phyloP scores from a whole-genome alignment of 2,797 vertebrate species.

The Tragopan temminckii region DNA sequence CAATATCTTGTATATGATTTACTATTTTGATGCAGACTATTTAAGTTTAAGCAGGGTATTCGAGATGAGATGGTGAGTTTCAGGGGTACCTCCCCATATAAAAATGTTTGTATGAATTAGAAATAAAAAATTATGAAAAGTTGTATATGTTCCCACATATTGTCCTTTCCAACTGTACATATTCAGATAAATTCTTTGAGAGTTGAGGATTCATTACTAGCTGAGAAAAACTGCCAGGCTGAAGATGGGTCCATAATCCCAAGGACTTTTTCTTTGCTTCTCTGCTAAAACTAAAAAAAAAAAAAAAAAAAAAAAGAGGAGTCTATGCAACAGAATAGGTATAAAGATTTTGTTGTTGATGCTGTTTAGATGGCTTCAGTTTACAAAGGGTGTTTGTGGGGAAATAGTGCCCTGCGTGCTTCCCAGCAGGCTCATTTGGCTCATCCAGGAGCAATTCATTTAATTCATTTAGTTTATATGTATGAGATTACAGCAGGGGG shows the following conservation, averaged over 20 bases:
- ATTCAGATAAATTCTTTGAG: slow-evolving; percentile 42
- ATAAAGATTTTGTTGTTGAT: slow-evolving; percentile 14
- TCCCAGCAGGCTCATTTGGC: slow-evolving; percentile 17
- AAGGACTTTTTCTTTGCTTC: neutral
- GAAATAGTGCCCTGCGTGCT: neutral
- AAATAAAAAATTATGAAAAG: slow-evolving; percentile 31
- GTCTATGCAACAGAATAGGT: neutral
- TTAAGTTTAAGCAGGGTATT: neutral
- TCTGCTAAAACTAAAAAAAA: neutral
- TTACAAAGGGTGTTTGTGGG: slow-evolving; percentile 40
- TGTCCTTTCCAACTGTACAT: slow-evolving; percentile 9
- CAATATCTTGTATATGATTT: neutral
- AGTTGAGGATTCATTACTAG: slow-evolving; percentile 18
- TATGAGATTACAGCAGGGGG: slow-evolving; percentile 48
- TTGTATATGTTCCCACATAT: neutral
- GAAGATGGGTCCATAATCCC: neutral
- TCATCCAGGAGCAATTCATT: slow-evolving; percentile 6
- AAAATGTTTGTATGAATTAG: slow-evolving; percentile 44
- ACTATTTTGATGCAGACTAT: neutral
- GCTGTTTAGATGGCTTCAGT: slow-evolving; percentile 26
- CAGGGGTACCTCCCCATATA: neutral
- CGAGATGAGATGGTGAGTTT: slow-evolving; percentile 15
- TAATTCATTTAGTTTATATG: slow-evolving; percentile 16
- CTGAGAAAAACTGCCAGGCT: slow-evolving; percentile 18
- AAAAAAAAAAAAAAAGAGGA: neutral